Conservation (phyloP, 1,140 invertebrate genomes). For the Drosophila obscura region DNA sequence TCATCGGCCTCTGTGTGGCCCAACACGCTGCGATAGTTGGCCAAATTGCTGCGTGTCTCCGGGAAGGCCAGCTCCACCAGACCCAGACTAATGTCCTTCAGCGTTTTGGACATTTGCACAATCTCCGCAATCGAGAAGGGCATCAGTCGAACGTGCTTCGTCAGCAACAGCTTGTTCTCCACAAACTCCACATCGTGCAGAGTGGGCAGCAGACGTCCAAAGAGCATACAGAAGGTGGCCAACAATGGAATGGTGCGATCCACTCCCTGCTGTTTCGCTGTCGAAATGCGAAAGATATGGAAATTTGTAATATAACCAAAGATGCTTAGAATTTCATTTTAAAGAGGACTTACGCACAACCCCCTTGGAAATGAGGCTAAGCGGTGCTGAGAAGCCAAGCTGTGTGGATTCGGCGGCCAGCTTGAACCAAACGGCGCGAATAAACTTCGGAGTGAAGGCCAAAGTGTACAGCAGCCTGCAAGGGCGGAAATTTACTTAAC, state of each 20-base stretch:
- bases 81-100: conserved; percentile 93
- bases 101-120: conserved; percentile 87
- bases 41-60: conserved; percentile 87
- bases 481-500: conserved; percentile 42
- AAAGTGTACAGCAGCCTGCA: conserved; percentile 92
- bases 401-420: conserved; percentile 85
- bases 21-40: conserved; percentile 83
- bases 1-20: conserved; percentile 76
- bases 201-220: conserved; percentile 92
- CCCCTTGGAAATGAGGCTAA: conserved; percentile 79
- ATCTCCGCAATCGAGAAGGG: conserved; percentile 84
- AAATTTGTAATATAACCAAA: background rate
- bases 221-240: conserved; percentile 93
- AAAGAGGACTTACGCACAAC: conserved; percentile 76
- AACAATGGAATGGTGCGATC: conserved; percentile 90
- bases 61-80: conserved; percentile 96
- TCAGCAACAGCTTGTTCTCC: conserved; percentile 80
- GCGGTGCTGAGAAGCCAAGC: conserved; percentile 79
- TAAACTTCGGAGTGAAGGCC: conserved; percentile 92
- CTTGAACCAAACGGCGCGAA: conserved; percentile 91
- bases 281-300: background rate
- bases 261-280: conserved; percentile 87
- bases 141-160: conserved; percentile 72
- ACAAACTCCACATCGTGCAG: conserved; percentile 95
- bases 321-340: too few relatives aligned